Evolutionary conservation across 30 jellyfish, hydroid and myxozoan genomes (phyloP).

Genomic region (Nemopilema nomurai): DNA sequence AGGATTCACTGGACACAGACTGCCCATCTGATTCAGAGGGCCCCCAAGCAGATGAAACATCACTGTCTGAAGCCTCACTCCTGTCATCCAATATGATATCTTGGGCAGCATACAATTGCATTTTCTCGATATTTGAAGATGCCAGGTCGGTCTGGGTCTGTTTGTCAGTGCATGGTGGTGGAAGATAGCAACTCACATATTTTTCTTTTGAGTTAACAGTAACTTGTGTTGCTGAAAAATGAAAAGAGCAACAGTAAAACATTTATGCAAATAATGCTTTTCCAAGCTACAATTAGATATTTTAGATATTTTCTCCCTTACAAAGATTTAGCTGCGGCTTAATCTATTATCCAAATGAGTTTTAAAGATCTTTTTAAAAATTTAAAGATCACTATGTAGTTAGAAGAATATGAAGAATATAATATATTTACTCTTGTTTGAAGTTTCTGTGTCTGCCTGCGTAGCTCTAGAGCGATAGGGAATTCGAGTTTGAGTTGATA

Average conservation of each 20-base stretch:
- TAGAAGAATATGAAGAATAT: too few relatives aligned
- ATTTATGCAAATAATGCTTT: not conserved
- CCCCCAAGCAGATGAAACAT: conserved; percentile 6
- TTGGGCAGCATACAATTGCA: not conserved
- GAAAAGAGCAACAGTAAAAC: not conserved
- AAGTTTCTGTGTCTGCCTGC: not conserved
- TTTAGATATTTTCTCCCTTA: not conserved
- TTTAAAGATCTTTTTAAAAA: not conserved
- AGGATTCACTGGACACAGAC: conserved; percentile 8
- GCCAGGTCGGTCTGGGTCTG: not conserved
- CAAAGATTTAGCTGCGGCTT: not conserved
- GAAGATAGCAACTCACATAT: not conserved
- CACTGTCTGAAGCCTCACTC: conserved; percentile 7
- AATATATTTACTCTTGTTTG: not conserved
- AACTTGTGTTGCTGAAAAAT: not conserved
- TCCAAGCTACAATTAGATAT: not conserved
- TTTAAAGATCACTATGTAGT: not conserved
- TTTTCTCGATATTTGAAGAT: not conserved
- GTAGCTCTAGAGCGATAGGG: conserved; percentile 10
- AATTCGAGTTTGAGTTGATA: conserved; percentile 10
- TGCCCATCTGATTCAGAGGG: not conserved
- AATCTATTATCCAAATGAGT: not conserved
- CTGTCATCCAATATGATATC: not conserved
- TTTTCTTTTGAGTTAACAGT: not conserved
- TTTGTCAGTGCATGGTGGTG: conserved; percentile 1